A percentile compares a stretch with the other conserved stretches of the same genome.
Evolutionary conservation across 2,797 vertebrate species (phyloP).

Genomic region (Buphagus erythrorhynchus): DNA sequence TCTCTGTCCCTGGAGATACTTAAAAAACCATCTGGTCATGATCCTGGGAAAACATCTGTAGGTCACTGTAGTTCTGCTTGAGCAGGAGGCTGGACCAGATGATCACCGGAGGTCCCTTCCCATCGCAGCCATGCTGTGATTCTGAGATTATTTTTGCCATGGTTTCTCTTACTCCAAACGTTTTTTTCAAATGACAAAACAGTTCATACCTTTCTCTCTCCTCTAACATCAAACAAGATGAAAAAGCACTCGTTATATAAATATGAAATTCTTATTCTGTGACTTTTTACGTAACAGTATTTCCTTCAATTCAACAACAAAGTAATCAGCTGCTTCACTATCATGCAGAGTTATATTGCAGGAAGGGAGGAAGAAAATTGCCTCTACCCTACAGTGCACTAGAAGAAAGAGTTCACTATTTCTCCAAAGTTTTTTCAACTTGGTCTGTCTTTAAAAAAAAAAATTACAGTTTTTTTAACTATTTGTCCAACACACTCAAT

Average conservation of each 20-base stretch:
- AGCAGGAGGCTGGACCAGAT: not conserved
- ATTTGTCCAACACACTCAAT: not conserved
- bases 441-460: not conserved
- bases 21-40: not conserved
- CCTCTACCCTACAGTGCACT: not conserved
- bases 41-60: not conserved
- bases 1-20: not conserved
- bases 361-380: not conserved
- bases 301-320: conserved; percentile 50
- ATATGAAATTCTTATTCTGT: not conserved
- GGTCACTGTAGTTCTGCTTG: not conserved
- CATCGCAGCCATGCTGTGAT: not conserved
- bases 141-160: not conserved
- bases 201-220: not conserved
- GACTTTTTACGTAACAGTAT: not conserved
- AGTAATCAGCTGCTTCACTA: not conserved
- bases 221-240: not conserved
- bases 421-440: not conserved
- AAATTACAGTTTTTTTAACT: not conserved
- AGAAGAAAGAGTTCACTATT: not conserved
- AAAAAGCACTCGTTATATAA: not conserved
- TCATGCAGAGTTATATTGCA: not conserved
- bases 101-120: not conserved
- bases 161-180: not conserved
- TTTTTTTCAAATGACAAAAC: not conserved